Evolutionary conservation across 2,888 invertebrate genomes (phyloP), one percentile per base, ranked within the genome.

Genomic region (Holacanthella duospinosa): DNA sequence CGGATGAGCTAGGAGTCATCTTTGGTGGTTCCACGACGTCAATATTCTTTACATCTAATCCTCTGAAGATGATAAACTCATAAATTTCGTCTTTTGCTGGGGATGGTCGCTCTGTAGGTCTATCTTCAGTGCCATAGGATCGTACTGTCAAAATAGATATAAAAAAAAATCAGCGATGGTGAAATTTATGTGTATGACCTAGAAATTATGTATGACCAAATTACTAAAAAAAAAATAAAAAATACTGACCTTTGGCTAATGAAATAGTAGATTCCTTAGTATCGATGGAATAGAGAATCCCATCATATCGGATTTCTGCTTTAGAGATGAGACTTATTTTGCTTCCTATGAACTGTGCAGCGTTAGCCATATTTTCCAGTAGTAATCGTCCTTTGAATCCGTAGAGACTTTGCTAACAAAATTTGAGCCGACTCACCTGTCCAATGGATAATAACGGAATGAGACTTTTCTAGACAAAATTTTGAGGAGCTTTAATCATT

Each of bases 311-410:
- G 80, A 99, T 99, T 82, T 97, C 97, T 72, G 97, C 94, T 83
- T 97, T 99, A 76, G 97, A 97, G 84, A 99, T 95, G 78, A 99
- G 85, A 84, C 95, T 96, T 79, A 99, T 97, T 82, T 96, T 96
- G 80, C 95, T 96, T 83, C 99, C 99, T 78, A 99, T 85, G 84
- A 97, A 99, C 80, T 96, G 93, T 87, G 87, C 83, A 82, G 55
- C 26, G 4, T 9, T 21, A n/a, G 12, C 56, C 48, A 48, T 48
- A 16, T 48, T 48, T n/a, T n/a, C n/a, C n/a, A n/a, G n/a, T n/a
- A n/a, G n/a, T n/a, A n/a, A n/a, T n/a, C n/a, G n/a, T n/a, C n/a
- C n/a, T n/a, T n/a, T n/a, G n/a, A n/a, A n/a, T n/a, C n/a, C n/a
- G n/a, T n/a, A n/a, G n/a, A n/a, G n/a, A n/a, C n/a, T n/a, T n/a